These are phyloP conservation scores for human (Homo sapiens) DNA, from an alignment of 2,113 vertebrate genomes.

Conservation along the genomic window GRCh38 chr4:570001-570500, in stretches of 20 bases:
- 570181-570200: fast-evolving
- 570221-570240: not conserved
- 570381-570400: not conserved
- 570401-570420: not conserved
- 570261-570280: not conserved
- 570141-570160: not conserved
- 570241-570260: not conserved
- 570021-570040: not conserved
- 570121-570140: not conserved
- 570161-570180: not conserved
- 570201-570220: fast-evolving
- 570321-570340: not conserved
- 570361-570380: not conserved
- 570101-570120: no score
- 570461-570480: no score
- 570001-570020: not conserved
- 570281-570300: no score
- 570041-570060: fast-evolving
- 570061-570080: fast-evolving
- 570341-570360: not conserved
- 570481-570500: no score
- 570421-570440: fast-evolving
- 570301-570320: no score
- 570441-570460: not conserved
- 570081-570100: not conserved